Base-by-base conservation (phyloP, 2,888 invertebrate genomes). In the Mayetiola destructor region DNA sequence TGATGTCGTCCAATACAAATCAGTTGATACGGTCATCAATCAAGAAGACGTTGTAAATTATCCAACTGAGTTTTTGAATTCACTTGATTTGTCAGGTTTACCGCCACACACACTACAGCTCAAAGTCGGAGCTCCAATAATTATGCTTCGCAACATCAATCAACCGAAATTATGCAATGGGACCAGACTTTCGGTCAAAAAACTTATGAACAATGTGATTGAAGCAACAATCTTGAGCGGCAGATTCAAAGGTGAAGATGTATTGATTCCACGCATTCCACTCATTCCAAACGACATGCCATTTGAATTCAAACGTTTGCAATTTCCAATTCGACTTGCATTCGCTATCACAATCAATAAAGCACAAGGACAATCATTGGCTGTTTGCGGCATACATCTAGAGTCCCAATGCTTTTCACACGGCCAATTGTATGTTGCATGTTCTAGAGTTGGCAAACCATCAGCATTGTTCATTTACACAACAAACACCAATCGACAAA, bases 391-490 rank as follows among this genome's bases (percentile, higher is more conserved):
- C 20, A 32, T 68, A 56, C 58, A 66, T 64, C 55, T 66, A 23
- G 60, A 62, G 58, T 63, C 59, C 53, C 58, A 57, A 52, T 63
- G 64, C 32, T 66, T 67, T 62, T 64, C 65, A 37, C 65, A 68
- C 60, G 66, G 66, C 18, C 66, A 68, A 61, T 61, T 67, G 36
- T 67, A 69, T 60, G 67, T 68, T 1, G 65, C 64, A 18, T 64
- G 63, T 57, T 66, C 64, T 18, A 59, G 66, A 23, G 63, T 62
- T 9, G 61, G 61, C 27, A 60, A 58, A 56, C 8, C 32, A 35
- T 14, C 9, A 20, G 16, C 9, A 32, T 35, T 54, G 18, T 40
- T 20, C 18, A 23, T 56, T n/a, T 58, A 14, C 30, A 23, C 58
- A 12, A 12, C 36, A 36, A 36, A 29, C 14, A n/a, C 36, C 6